Evolutionary conservation across 2,888 invertebrate species (phyloP).

Genomic region (Stenchaetothrips biformis): DNA sequence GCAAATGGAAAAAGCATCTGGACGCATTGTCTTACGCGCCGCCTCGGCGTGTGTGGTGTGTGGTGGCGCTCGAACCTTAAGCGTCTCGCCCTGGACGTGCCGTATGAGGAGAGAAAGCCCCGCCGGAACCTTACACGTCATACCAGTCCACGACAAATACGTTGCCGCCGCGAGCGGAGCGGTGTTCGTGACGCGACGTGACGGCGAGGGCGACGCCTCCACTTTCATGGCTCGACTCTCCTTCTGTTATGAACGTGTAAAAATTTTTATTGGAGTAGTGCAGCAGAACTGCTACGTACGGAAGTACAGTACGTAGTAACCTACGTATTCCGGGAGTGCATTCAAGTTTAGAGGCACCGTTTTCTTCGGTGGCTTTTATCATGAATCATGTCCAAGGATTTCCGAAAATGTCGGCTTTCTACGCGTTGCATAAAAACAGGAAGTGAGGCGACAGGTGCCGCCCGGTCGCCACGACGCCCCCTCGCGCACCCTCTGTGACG

Average conservation of each 20-base stretch:
- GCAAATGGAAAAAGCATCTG: background rate
- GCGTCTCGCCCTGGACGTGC: background rate
- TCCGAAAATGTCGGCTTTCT: background rate
- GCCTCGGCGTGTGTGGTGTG: background rate
- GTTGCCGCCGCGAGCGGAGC: background rate
- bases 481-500: background rate
- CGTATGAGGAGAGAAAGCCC: constrained; percentile 5
- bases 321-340: background rate
- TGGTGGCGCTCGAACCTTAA: background rate
- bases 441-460: background rate
- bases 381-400: background rate
- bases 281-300: too few species aligned
- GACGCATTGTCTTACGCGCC: background rate
- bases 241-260: too few species aligned
- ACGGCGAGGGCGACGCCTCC: too few species aligned
- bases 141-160: background rate
- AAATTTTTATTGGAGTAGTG: too few species aligned
- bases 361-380: background rate
- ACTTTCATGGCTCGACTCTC: too few species aligned
- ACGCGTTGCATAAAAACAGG: background rate
- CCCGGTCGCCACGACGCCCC: background rate
- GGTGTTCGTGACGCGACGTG: too few species aligned
- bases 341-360: background rate
- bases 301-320: too few species aligned
- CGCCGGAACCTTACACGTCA: background rate